Conservation (phyloP, 2,113 vertebrate species). For the Pycnonotus jocosus region DNA sequence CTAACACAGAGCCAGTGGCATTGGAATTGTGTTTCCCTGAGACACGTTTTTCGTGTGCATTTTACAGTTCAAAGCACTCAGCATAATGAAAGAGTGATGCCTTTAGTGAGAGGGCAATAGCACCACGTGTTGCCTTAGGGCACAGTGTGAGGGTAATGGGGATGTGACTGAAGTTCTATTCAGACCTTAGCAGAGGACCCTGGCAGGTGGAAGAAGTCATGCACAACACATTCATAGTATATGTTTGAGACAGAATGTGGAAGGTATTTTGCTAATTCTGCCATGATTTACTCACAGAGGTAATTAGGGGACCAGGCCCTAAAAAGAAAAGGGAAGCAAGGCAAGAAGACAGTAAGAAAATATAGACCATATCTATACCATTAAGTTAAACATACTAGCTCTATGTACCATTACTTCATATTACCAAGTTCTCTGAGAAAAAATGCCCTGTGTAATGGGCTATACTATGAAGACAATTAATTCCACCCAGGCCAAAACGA, state of each 20-base stretch:
- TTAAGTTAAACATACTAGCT: neutral
- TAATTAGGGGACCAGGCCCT: neutral
- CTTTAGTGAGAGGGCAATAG: neutral
- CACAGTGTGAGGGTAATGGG: neutral
- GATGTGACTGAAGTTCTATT: neutral
- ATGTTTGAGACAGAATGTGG: neutral
- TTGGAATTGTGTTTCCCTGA: neutral
- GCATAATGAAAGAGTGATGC: neutral
- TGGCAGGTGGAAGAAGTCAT: neutral
- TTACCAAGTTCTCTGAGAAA: neutral
- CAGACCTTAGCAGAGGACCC: neutral
- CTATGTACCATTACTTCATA: neutral
- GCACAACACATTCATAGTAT: neutral
- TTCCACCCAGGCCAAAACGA: neutral
- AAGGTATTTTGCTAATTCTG: neutral
- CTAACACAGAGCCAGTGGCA: neutral
- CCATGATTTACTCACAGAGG: neutral
- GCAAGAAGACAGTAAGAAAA: neutral
- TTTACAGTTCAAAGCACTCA: neutral
- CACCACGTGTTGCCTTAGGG: neutral
- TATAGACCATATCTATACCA: neutral
- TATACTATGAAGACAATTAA: neutral
- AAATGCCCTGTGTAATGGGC: neutral
- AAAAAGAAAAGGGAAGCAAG: neutral
- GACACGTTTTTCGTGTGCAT: neutral